phyloP scores from a whole-genome alignment of 2,888 invertebrate species.

The Drosophila tripunctata region DNA sequence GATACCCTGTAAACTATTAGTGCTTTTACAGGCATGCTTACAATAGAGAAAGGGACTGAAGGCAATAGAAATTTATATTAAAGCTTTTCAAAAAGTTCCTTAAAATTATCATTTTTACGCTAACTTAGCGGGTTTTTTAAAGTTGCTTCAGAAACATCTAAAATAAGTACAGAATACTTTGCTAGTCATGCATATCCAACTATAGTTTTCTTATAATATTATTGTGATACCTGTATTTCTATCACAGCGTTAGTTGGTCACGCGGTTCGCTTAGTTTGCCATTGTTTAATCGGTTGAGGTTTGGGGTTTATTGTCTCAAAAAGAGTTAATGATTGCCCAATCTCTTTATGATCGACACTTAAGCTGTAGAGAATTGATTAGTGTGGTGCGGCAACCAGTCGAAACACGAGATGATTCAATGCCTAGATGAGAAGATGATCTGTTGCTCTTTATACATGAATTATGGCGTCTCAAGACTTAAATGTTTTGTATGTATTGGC shows the following conservation, averaged over 20 bases:
- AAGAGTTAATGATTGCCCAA: conserved; percentile 49
- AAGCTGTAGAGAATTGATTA: conserved; percentile 51
- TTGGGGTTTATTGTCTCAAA: conserved; percentile 41
- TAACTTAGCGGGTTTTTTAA: too few relatives aligned
- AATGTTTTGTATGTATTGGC: neutral
- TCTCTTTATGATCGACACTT: conserved; percentile 43
- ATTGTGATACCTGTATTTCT: conserved; percentile 3
- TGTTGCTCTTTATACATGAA: conserved; percentile 56
- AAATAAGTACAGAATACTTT: too few relatives aligned
- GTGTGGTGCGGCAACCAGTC: conserved; percentile 6
- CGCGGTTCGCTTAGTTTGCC: conserved; percentile 21
- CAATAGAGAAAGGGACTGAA: too few relatives aligned
- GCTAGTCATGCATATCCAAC: neutral
- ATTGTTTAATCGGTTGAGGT: conserved; percentile 28
- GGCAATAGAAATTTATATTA: too few relatives aligned
- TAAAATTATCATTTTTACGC: too few relatives aligned
- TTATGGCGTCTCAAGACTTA: conserved; percentile 49
- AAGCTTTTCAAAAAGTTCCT: too few relatives aligned
- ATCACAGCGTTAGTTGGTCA: conserved; percentile 34
- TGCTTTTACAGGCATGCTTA: too few relatives aligned
- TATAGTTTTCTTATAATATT: neutral
- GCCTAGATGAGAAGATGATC: conserved; percentile 23
- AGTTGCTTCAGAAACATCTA: too few relatives aligned
- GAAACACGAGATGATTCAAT: neutral
- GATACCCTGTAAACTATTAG: neutral